Conservation (phyloP, 1,140 invertebrate genomes). For the Brachionus sp. region DNA sequence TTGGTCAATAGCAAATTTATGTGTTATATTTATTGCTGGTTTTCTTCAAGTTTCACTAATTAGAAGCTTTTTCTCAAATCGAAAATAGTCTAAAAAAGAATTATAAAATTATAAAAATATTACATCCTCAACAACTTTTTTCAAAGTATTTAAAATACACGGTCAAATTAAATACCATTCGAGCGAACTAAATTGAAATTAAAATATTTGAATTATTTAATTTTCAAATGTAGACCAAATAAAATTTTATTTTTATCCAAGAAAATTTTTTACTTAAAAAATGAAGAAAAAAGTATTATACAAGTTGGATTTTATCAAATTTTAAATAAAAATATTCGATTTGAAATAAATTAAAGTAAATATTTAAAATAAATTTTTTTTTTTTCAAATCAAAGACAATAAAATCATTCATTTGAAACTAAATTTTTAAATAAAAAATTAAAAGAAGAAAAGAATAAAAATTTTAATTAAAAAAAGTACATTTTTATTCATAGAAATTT, state of each 20-base stretch:
- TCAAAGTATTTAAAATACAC: not conserved
- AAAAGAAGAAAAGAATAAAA: too few species aligned
- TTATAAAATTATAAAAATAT: not conserved
- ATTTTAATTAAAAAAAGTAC: too few species aligned
- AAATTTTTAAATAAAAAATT: too few species aligned
- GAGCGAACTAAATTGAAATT: not conserved
- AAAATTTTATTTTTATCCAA: not conserved
- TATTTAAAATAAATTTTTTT: too few species aligned
- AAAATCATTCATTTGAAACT: too few species aligned
- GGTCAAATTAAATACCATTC: not conserved
- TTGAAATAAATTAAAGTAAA: too few species aligned
- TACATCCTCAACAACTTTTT: not conserved
- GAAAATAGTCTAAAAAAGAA: not conserved
- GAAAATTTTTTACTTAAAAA: not conserved
- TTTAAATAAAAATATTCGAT: too few species aligned
- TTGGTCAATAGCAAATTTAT: slow-evolving; percentile 85
- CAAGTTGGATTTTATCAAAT: too few species aligned
- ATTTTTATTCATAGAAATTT: too few species aligned
- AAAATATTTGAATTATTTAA: slow-evolving; percentile 2
- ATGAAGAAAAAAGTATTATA: not conserved
- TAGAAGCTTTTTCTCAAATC: slow-evolving; percentile 77
- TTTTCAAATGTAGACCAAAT: not conserved
- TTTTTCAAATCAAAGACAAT: too few species aligned
- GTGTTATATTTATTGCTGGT: slow-evolving; percentile 76
- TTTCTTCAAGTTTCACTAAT: slow-evolving; percentile 85